Base-by-base conservation (phyloP, 2,888 invertebrate species). In the Synanthedon vespiformis region DNA sequence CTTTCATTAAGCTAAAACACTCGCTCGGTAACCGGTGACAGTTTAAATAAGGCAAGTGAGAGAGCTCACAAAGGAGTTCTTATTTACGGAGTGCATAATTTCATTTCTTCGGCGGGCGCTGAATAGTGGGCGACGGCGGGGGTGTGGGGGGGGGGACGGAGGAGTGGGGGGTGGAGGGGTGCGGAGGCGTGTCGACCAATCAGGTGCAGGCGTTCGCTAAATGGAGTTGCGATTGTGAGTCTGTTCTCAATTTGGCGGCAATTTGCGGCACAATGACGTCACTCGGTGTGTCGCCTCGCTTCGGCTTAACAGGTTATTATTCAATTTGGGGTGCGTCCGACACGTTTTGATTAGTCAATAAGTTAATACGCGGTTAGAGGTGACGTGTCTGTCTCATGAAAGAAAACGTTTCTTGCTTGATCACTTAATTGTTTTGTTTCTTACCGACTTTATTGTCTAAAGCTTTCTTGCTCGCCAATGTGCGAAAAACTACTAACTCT, bases 1-100 rank as follows among this genome's bases (percentile, higher is more conserved):
- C 60, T 62, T 61, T 67, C 68, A 67, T 71, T 66, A 71, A 58
- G 60, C 61, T 61, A 64, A 66, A 70, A 64, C 61, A 61, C 63
- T 54, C 57, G 58, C 56, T 54, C 48, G 8, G 48, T 48, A 48
- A 48, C 58, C 54, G 62, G 56, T 68, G 72, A 70, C 70, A 70
- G 70, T 58, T 72, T 70, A 74, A 79, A 76, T 74, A 75, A 76
- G 72, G 69, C 68, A 63, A 68, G 65, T 59, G 62, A 68, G 65
- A 59, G 62, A 62, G 57, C 59, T 63, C 67, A 76, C 77, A 78
- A 75, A 76, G 73, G 62, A 65, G 69, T 68, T 70, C 73, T 72
- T 83, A 82, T 82, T 81, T 81, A 78, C 79, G 70, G 65, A 76
- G 74, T 81, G 82, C 83, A 85, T 81, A 81, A 83, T 80, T 83